These are phyloP conservation scores for Euura saliciscinereae DNA, from an alignment of 1,140 invertebrate genomes.

Conservation along the genomic window DNA sequence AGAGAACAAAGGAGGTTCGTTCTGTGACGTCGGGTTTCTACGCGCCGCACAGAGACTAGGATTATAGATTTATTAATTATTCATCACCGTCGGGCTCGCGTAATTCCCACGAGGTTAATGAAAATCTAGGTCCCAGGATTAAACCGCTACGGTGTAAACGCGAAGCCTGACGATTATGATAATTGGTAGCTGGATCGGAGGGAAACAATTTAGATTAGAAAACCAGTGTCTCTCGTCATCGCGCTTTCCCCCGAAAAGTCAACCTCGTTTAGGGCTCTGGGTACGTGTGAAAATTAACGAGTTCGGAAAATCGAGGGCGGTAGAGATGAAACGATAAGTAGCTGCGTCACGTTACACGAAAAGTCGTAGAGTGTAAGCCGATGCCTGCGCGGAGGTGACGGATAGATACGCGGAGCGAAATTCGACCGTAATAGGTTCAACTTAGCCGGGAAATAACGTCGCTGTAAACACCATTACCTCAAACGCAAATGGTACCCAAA, in stretches of 20 bases:
- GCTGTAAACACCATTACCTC: conserved; percentile 5
- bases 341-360: neutral
- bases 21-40: too few species aligned
- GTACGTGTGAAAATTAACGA: too few species aligned
- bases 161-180: neutral
- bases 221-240: neutral
- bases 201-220: neutral
- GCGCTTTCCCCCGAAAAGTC: neutral
- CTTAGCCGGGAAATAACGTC: neutral
- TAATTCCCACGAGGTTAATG: neutral
- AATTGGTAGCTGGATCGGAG: neutral
- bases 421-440: conserved; percentile 3
- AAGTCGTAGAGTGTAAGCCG: too few species aligned
- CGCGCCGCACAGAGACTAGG: too few species aligned
- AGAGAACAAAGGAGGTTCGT: neutral
- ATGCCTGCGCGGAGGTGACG: neutral
- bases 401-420: neutral
- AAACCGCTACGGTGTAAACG: neutral
- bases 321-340: conserved; percentile 2
- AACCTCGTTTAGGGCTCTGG: neutral
- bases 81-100: neutral
- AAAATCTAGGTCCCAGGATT: neutral
- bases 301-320: too few species aligned
- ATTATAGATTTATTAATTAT: neutral
- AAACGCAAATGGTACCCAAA: conserved; percentile 5